Conservation (phyloP, 2,797 vertebrate genomes). For the Mastacembelus armatus region DNA sequence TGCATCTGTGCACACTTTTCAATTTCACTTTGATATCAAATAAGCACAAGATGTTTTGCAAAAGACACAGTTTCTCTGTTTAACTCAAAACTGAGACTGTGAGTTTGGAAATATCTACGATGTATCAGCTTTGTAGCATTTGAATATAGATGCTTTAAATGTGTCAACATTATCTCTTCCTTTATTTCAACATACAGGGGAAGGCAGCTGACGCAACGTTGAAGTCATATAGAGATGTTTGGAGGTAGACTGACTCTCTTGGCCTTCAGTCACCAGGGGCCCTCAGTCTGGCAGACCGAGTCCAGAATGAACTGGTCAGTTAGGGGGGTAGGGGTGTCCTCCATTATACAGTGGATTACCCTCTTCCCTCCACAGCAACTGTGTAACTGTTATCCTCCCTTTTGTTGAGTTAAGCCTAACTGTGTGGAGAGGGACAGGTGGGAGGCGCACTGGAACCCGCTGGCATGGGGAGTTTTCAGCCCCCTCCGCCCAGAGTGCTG, state of each 20-base stretch:
- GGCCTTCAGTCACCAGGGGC: conserved; percentile 24
- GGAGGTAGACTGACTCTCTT: conserved; percentile 19
- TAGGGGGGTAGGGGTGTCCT: conserved; percentile 7
- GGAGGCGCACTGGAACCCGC: conserved; percentile 76
- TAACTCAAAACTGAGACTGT: neutral
- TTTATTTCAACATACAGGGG: neutral
- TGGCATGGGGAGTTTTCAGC: conserved; percentile 81
- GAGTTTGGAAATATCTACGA: neutral
- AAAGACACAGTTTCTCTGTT: conserved; percentile 31
- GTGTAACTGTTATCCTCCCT: conserved; percentile 79
- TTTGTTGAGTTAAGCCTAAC: conserved; percentile 83
- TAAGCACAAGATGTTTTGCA: conserved; percentile 24
- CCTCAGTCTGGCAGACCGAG: conserved; percentile 31
- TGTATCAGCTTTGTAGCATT: neutral
- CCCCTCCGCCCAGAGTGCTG: conserved; percentile 78
- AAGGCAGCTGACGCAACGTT: conserved; percentile 5
- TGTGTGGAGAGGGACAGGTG: conserved; percentile 62
- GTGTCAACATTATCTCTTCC: neutral
- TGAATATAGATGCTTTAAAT: neutral
- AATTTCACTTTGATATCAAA: conserved; percentile 70
- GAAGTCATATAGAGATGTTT: conserved; percentile 13
- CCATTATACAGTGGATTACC: conserved; percentile 81
- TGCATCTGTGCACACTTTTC: conserved; percentile 64
- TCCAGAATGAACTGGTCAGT: conserved; percentile 80
- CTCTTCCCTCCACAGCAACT: conserved; percentile 65